Base-by-base conservation (phyloP, 2,113 vertebrate genomes). In the Cygnus buccinator region DNA sequence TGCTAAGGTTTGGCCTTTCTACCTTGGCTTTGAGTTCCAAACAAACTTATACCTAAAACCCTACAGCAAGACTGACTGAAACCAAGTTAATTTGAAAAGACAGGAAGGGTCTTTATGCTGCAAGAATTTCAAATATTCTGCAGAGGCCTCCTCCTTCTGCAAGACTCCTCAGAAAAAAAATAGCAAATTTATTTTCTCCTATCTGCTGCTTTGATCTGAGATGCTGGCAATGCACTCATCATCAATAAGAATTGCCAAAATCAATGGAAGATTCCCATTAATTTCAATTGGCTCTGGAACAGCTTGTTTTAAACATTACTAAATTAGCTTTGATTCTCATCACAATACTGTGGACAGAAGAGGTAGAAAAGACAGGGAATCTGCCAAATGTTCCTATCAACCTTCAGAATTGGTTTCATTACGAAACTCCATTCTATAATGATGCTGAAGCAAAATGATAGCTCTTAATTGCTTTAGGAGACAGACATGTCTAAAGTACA, bases 321-420 rank as follows among this genome's bases (percentile, higher is more conserved):
- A 50, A 80, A 87, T 93, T 26, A 71, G n/a, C 13, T 89, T 54
- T 41, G 35, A 50, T 80, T 94, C 25, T 5, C 48, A 73, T 81
- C 2, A 0, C 31, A 37, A 50, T 33, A 57, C 9, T 71, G 44
- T 50, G 65, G 55, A 50, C n/a, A 89, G 86, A 77, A 94, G 6
- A 9, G 46, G 9, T 66, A 46, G 68, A 81, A 90, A 71, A 84
- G 16, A 39, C 48, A 84, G 23, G 21, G 22, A 79, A 37, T 29
- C 25, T 19, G 71, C 75, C 85, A 88, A 72, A 78, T 55, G 20
- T 71, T 93, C 48, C 62, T 55, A 46, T 74, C 55, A 77, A 25
- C 52, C 1, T 0, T 35, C 74, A 78, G 33, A 35, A 44, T 10
- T 50, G 23, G 31, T 89, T 82, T 91, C 2, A 0, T 52, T 57